Base-by-base conservation (phyloP, 2,797 vertebrate genomes). In the Eurystomus glaucurus region DNA sequence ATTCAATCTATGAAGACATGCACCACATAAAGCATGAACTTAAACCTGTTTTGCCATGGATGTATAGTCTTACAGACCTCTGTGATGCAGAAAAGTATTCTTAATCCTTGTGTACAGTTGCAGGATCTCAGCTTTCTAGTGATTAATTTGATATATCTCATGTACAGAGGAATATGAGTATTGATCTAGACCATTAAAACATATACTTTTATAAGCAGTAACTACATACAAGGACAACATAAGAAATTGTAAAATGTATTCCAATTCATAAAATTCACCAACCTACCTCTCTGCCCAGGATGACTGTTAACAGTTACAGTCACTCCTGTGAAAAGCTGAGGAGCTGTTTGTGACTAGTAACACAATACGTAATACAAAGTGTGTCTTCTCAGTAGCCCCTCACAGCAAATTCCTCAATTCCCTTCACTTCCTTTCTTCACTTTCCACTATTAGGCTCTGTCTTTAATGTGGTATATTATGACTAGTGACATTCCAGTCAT, bases 141-240 rank as follows among this genome's bases (percentile, higher is more conserved):
- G 29, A 29, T 83, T 87, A 28, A n/a, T 80, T 60, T 41, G 10
- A 14, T 39, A 17, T 22, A 37, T 52, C 41, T 76, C 23, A 12
- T 12, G 51, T 82, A 57, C 31, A 51, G 60, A 90, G 20, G 26
- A 90, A 76, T 74, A 54, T 45, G 60, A 62, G 18, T 86, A 82
- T 95, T 78, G 71, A 96, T 94, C 48, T 65, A 76, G 62, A 54
- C 48, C 76, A 39, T 91, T 88, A 91, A 91, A 96, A 78, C 9
- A 14, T 35, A 77, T 58, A 17, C 10, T 84, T 96, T 94, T 88
- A 78, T 62, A 79, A 89, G 48, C 54, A 79, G 43, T 74, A 57
- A 21, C 25, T 92, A 29, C 57, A 50, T n/a, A 50, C 43, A 64
- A 93, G 14, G 57, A 71, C 61, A 95, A 14, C 48, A 50, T 60